phyloP scores from a whole-genome alignment of 53 echinoderm and acorn worm species.

The Astropecten irregularis region DNA sequence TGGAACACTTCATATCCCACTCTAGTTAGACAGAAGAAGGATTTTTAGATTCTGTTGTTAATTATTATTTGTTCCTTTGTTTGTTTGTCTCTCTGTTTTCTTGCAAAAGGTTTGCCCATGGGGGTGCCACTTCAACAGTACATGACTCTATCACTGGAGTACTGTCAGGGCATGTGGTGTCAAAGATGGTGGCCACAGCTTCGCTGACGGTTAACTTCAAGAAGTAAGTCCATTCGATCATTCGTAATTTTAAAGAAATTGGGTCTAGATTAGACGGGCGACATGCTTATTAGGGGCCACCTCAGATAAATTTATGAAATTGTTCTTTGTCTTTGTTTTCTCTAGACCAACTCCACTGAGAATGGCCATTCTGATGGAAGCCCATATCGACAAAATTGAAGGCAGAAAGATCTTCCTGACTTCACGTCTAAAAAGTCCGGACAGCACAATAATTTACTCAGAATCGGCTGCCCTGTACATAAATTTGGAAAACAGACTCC shows the following conservation, averaged over 20 bases:
- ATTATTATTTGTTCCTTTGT: no score
- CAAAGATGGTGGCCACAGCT: not conserved
- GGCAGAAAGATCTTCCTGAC: constrained; percentile 25
- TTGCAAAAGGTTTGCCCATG: constrained; percentile 12
- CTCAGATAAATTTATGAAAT: no score
- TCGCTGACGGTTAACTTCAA: constrained; percentile 2
- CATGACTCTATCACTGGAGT: not conserved
- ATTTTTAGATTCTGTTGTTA: no score
- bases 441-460: not conserved
- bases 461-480: constrained; percentile 12
- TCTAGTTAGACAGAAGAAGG: no score
- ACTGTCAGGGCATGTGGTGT: not conserved
- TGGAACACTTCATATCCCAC: no score
- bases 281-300: no score
- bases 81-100: no score
- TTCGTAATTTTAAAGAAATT: no score
- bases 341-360: constrained; percentile 33
- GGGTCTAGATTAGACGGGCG: no score
- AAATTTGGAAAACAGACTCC: not conserved
- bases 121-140: constrained; percentile 33
- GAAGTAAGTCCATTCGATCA: no score
- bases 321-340: not conserved
- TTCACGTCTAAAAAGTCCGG: not conserved
- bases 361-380: constrained; percentile 11
- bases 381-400: constrained; percentile 13